Percentiles rank a stretch among this genome's conserved stretches.
Conservation (phyloP, 2,888 invertebrate species). For the Caenorhabditis panamensis region DNA sequence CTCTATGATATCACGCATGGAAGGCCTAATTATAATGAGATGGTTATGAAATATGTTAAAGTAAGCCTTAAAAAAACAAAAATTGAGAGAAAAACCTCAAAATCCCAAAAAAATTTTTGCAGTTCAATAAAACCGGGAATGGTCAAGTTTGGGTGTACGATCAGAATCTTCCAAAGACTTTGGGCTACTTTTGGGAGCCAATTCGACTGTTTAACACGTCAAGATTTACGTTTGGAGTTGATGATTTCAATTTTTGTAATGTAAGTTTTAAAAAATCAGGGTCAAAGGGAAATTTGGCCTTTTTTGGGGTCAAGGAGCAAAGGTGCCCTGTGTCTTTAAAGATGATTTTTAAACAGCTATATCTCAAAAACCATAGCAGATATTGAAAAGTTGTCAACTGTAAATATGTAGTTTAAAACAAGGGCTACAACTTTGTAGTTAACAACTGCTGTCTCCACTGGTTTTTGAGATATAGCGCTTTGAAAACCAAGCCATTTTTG, state of each 20-base stretch:
- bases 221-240: conserved; percentile 29
- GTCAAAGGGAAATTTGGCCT: too few species aligned
- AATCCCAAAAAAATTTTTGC: background rate
- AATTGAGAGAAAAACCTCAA: too few species aligned
- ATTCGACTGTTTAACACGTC: conserved; percentile 9
- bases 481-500: too few species aligned
- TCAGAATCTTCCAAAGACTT: background rate
- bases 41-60: conserved; percentile 12
- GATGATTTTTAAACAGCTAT: too few species aligned
- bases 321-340: too few species aligned
- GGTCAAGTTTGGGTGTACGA: conserved; percentile 30
- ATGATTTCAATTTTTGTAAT: conserved; percentile 34
- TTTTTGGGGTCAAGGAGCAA: too few species aligned
- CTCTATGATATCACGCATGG: background rate
- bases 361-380: too few species aligned
- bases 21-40: background rate
- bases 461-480: too few species aligned
- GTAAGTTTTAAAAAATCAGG: conserved; percentile 13
- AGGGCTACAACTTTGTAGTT: too few species aligned
- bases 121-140: conserved; percentile 47
- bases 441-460: too few species aligned
- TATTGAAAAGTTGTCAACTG: too few species aligned
- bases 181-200: conserved; percentile 6
- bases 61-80: conserved; percentile 15
- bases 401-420: too few species aligned